Conservation (phyloP, 2,797 vertebrate genomes). For the Distichodus sexfasciatus region DNA sequence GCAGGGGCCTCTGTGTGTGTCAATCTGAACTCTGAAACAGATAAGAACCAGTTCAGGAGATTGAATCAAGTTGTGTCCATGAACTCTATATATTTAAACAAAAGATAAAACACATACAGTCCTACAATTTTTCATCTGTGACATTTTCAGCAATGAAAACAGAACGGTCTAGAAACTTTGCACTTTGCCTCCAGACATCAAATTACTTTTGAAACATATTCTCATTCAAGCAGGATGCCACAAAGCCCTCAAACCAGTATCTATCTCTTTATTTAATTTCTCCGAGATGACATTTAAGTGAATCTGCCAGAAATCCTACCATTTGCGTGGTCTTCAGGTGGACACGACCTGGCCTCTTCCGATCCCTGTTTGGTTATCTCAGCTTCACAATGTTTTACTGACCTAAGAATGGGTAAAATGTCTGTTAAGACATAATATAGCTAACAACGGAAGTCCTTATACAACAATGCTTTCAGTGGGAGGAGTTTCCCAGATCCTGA, state of each 20-base stretch:
- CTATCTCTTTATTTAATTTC: neutral
- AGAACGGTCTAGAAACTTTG: no score
- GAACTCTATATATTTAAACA: no score
- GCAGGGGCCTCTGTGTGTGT: conserved; percentile 61
- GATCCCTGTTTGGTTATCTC: conserved; percentile 64
- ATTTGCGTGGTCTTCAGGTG: conserved; percentile 64
- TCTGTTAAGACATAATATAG: no score
- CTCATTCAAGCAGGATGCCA: neutral
- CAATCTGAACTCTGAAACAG: conserved; percentile 58
- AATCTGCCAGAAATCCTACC: conserved; percentile 51
- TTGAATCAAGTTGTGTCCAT: no score
- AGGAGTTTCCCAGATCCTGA: conserved; percentile 29
- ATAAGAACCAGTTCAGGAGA: conserved; percentile 16
- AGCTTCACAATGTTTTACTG: conserved; percentile 71
- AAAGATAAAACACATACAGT: no score
- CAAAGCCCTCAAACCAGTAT: neutral
- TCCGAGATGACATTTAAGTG: neutral
- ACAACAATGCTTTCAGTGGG: neutral
- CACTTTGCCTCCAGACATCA: no score
- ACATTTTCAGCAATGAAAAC: no score
- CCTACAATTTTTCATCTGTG: no score
- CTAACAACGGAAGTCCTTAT: no score
- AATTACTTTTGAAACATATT: no score
- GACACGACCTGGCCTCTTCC: conserved; percentile 59
- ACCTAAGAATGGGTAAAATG: conserved; percentile 67